Evolutionary conservation across 2,797 vertebrate species (phyloP).

Genomic region (Chromis chromis): DNA sequence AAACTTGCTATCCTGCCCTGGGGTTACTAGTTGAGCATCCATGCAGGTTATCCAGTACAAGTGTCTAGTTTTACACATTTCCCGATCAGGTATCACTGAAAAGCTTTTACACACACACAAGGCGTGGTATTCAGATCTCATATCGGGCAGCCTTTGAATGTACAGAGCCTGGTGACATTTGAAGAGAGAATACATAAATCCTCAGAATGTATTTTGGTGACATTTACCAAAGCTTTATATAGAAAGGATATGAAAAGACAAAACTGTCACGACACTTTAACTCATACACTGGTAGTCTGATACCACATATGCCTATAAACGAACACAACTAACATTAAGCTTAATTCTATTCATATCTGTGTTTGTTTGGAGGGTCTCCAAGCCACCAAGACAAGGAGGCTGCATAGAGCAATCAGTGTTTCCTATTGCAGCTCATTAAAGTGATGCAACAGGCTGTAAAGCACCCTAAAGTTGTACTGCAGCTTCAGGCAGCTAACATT

Average conservation of each 20-base stretch:
- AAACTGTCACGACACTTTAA: neutral
- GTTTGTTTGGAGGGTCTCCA: slow-evolving; percentile 56
- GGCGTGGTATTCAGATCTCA: slow-evolving; percentile 40
- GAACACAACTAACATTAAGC: slow-evolving; percentile 4
- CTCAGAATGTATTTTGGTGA: slow-evolving; percentile 1
- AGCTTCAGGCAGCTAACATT: slow-evolving; percentile 54
- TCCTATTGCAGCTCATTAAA: slow-evolving; percentile 58
- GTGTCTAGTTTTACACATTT: slow-evolving; percentile 71
- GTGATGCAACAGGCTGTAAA: slow-evolving; percentile 84
- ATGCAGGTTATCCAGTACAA: slow-evolving; percentile 42
- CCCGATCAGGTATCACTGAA: slow-evolving; percentile 67
- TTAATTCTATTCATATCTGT: slow-evolving; percentile 50
- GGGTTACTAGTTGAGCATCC: slow-evolving; percentile 42
- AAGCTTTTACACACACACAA: slow-evolving; percentile 48
- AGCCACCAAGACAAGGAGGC: slow-evolving; percentile 42
- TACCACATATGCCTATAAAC: neutral
- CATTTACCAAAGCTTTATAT: neutral
- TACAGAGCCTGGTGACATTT: slow-evolving; percentile 27
- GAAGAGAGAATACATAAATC: slow-evolving; percentile 2
- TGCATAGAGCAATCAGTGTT: slow-evolving; percentile 34
- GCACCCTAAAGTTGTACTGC: slow-evolving; percentile 50
- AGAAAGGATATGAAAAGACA: slow-evolving; percentile 4
- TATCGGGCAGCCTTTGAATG: slow-evolving; percentile 13
- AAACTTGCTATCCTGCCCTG: slow-evolving; percentile 39
- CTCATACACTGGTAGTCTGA: slow-evolving; percentile 4